These are phyloP conservation scores for Suricata suricatta DNA, from an alignment of 2,113 vertebrate genomes.

Conservation along the genomic window DNA sequence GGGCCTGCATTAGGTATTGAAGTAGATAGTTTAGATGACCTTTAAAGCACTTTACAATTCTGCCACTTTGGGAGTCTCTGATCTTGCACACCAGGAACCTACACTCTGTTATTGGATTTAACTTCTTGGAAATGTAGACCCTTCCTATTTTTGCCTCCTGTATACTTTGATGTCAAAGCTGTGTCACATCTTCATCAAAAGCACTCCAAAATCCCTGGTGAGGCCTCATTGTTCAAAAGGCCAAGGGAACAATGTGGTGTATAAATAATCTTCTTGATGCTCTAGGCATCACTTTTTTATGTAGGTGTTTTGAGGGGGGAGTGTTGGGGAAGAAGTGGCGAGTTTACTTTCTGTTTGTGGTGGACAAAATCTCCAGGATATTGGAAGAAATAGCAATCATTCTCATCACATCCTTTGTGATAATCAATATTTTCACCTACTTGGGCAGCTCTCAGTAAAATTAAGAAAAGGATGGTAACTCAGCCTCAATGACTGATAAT, in stretches of 20 bases:
- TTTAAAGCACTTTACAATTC: slow-evolving; percentile 57
- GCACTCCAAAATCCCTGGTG: neutral
- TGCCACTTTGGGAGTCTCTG: slow-evolving; percentile 58
- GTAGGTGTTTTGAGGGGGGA: neutral
- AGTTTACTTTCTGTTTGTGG: slow-evolving; percentile 26
- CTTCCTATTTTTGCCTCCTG: slow-evolving; percentile 64
- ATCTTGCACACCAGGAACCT: slow-evolving; percentile 49
- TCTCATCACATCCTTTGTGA: slow-evolving; percentile 21
- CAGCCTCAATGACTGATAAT: neutral
- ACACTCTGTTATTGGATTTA: slow-evolving; percentile 61
- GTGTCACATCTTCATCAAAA: slow-evolving; percentile 64
- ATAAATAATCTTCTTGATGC: slow-evolving; percentile 47
- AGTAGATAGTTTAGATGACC: slow-evolving; percentile 23
- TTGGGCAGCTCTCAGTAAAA: slow-evolving; percentile 12
- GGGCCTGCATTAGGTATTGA: slow-evolving; percentile 45
- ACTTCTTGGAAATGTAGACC: slow-evolving; percentile 57
- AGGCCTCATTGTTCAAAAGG: slow-evolving; percentile 61
- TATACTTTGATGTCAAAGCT: slow-evolving; percentile 50
- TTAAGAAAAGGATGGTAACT: neutral
- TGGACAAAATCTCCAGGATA: neutral
- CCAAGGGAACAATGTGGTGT: slow-evolving; percentile 32
- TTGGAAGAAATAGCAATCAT: slow-evolving; percentile 38
- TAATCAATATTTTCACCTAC: neutral
- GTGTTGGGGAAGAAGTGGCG: neutral
- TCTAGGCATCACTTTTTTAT: neutral